Evolutionary conservation across 2,113 vertebrate genomes (phyloP).

Genomic region (Forbesichthys papilliferus): DNA sequence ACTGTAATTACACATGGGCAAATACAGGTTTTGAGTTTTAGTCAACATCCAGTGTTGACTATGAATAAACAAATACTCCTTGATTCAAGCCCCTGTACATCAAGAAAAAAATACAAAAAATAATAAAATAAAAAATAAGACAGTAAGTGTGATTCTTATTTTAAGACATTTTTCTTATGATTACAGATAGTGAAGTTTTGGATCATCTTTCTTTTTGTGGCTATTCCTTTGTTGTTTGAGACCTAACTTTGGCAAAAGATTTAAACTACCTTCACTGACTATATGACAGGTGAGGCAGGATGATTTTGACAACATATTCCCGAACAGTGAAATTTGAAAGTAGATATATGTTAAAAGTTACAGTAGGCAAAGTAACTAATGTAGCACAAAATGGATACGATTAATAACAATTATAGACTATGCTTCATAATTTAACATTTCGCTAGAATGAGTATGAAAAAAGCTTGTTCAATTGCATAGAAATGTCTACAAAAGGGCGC

Average conservation of each 20-base stretch:
- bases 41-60: constrained; percentile 75
- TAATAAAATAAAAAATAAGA: constrained; percentile 7
- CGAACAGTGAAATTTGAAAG: constrained; percentile 19
- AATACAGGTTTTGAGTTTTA: constrained; percentile 35
- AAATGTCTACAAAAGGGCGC: constrained; percentile 71
- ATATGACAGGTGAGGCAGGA: constrained; percentile 23
- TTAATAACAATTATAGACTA: constrained; percentile 39
- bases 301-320: constrained; percentile 36
- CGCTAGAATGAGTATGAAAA: constrained; percentile 30
- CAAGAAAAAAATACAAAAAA: background rate
- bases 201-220: constrained; percentile 21
- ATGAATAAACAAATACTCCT: constrained; percentile 55
- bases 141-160: constrained; percentile 36
- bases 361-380: constrained; percentile 45
- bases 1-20: background rate
- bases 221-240: constrained; percentile 39
- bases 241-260: constrained; percentile 66
- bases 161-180: constrained; percentile 4
- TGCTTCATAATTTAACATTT: constrained; percentile 45
- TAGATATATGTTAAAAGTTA: constrained; percentile 13
- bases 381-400: constrained; percentile 61
- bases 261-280: constrained; percentile 38
- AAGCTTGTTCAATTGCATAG: constrained; percentile 74
- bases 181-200: constrained; percentile 22
- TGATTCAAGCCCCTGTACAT: constrained; percentile 22